Percentiles rank a stretch among this genome's conserved stretches.
phyloP scores from a whole-genome alignment of 2,797 vertebrate species.

The Harpagifer antarcticus region DNA sequence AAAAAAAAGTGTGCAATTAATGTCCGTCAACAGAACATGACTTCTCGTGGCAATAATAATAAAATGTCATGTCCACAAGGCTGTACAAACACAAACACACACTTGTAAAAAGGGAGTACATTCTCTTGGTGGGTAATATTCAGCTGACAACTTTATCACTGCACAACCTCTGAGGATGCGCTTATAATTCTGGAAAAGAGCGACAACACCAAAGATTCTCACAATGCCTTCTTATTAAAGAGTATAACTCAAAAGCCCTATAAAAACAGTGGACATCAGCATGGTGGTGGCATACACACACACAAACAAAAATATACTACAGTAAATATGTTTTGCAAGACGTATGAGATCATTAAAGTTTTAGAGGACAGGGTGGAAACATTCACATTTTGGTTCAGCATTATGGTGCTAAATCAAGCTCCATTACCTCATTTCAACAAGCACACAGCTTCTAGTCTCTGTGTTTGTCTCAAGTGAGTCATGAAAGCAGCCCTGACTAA shows the following conservation, averaged over 20 bases:
- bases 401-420: constrained; percentile 57
- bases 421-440: constrained; percentile 48
- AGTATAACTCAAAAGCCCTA: constrained; percentile 74
- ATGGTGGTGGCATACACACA: constrained; percentile 22
- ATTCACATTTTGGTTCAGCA: constrained; percentile 48
- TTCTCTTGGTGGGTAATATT: constrained; percentile 68
- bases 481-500: constrained; percentile 5
- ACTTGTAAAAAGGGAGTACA: constrained; percentile 54
- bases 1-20: constrained; percentile 53
- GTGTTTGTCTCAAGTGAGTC: constrained; percentile 40
- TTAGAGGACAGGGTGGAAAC: constrained; percentile 22
- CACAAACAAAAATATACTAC: constrained; percentile 5
- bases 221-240: constrained; percentile 79
- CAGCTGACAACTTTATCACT: constrained; percentile 80
- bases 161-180: constrained; percentile 61
- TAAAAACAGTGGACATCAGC: constrained; percentile 54
- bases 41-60: constrained; percentile 54
- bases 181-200: constrained; percentile 72
- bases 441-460: constrained; percentile 5
- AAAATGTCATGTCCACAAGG: constrained; percentile 71
- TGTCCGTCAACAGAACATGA: constrained; percentile 55
- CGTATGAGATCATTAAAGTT: constrained; percentile 23
- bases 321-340: constrained; percentile 15
- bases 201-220: constrained; percentile 59
- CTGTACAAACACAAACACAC: constrained; percentile 50